These are phyloP conservation scores for Bufo bufo DNA, from an alignment of 2,113 vertebrate genomes.

Conservation along the genomic window DNA sequence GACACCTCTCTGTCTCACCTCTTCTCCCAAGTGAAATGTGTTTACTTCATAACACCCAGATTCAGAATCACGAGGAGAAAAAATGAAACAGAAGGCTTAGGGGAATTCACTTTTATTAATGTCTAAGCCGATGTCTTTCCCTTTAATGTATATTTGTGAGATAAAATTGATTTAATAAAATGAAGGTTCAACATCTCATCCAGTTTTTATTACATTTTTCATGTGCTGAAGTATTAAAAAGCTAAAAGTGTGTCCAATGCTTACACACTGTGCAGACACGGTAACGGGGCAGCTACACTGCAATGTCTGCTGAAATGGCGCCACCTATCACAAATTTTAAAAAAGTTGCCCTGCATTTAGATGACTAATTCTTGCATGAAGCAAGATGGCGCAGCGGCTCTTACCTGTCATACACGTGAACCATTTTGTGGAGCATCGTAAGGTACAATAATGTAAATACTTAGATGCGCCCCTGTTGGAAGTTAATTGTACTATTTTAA, in stretches of 20 bases:
- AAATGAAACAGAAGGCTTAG: neutral
- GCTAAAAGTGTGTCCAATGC: neutral
- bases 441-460: too few species aligned
- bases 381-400: too few species aligned
- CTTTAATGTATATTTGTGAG: neutral
- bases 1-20: neutral
- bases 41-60: slow-evolving; percentile 7
- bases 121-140: neutral
- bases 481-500: too few species aligned
- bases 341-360: too few species aligned
- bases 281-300: neutral
- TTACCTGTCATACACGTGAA: too few species aligned
- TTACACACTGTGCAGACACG: neutral
- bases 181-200: neutral
- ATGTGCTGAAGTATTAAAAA: neutral
- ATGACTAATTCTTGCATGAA: too few species aligned
- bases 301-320: neutral
- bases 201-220: neutral
- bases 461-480: too few species aligned
- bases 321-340: neutral
- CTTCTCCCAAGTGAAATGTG: neutral
- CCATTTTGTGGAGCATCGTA: too few species aligned
- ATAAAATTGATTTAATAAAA: neutral
- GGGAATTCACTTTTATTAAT: slow-evolving; percentile 30
- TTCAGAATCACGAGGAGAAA: neutral